Base-by-base conservation (phyloP, 2,888 invertebrate genomes). In the Andricus quercusramuli region DNA sequence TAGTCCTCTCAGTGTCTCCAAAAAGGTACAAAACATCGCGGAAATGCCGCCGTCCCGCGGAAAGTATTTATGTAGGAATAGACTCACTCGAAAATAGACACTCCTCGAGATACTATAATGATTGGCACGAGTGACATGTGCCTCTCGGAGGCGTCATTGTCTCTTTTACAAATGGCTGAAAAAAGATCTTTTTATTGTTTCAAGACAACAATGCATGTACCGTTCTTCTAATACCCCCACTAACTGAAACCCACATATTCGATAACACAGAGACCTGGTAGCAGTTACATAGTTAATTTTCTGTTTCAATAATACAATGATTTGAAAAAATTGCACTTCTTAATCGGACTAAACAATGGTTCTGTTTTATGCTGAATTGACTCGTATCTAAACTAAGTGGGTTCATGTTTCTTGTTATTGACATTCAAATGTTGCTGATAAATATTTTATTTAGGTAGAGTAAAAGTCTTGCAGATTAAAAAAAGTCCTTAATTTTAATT, bases 41-140 rank as follows among this genome's bases (percentile, higher is more conserved):
- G 47, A 80, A 82, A 80, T 77, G 47, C 65, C 70, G n/a, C 77
- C 67, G 59, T 77, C 37, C 65, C 70, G n/a, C 77, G 74, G 59
- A 80, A 41, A 79, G 82, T 68, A 79, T 80, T 82, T 79, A 67
- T 79, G 78, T 70, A 77, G 65, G 79, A 68, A 79, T 82, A 82
- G 82, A 70, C 77, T 41, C 66, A 62, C 77, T 59, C 80, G 74
- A 77, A 82, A 79, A 80, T 80, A 82, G 80, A 70, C 56, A 79
- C 77, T 77, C 77, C 79, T 67, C 62, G 78, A 78, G 82, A 80
- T 80, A 80, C 78, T 78, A 79, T 80, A 82, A 82, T 74, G 82
- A 80, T 82, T 80, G 80, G 80, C 56, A 77, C 74, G 80, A 82
- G 79, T 82, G 62, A 79, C 79, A 80, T 79, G 80, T 79, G 74